Evolutionary conservation across 1,140 invertebrate species (phyloP).

Genomic region (Pogonognathellus flavescens): DNA sequence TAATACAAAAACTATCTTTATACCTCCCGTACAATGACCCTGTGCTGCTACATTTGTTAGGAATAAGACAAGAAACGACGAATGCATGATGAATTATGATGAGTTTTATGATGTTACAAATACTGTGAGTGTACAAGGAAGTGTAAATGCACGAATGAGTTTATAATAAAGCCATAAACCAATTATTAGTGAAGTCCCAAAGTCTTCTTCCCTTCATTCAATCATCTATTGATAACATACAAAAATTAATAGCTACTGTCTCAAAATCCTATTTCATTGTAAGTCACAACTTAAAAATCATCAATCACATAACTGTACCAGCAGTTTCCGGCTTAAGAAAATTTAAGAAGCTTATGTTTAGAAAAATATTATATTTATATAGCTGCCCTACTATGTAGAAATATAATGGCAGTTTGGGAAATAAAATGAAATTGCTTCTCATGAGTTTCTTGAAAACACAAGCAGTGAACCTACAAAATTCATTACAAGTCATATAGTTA

Average conservation of each 20-base stretch:
- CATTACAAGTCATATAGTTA: too few species aligned
- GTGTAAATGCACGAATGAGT: constrained; percentile 31
- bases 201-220: not conserved
- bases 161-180: constrained; percentile 47
- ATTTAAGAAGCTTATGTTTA: too few species aligned
- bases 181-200: not conserved
- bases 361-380: too few species aligned
- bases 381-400: too few species aligned
- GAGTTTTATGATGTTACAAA: constrained; percentile 34
- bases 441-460: too few species aligned
- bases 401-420: too few species aligned
- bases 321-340: too few species aligned
- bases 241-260: not conserved
- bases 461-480: too few species aligned
- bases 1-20: constrained; percentile 8
- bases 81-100: too few species aligned
- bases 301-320: too few species aligned
- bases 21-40: constrained; percentile 1
- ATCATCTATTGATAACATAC: not conserved
- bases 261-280: too few species aligned
- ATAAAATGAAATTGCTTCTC: too few species aligned
- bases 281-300: not conserved
- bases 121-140: not conserved
- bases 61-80: not conserved
- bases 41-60: constrained; percentile 14